Percentiles rank a stretch among this genome's conserved stretches.
Evolutionary conservation across 2,888 invertebrate genomes (phyloP).

Genomic region (Leucophenga maculata): DNA sequence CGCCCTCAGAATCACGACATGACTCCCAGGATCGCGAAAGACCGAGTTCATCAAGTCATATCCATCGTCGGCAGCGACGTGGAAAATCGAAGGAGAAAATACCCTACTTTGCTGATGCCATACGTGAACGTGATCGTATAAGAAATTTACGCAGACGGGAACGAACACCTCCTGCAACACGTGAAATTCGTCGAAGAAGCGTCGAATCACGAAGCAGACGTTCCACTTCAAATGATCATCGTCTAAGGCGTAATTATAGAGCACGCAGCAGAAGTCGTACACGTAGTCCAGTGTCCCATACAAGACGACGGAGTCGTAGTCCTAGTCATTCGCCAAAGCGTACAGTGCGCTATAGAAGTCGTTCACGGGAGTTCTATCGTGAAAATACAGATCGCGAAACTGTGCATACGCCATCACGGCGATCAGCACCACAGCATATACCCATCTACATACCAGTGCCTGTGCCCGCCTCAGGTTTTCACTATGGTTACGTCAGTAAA

Average conservation of each 20-base stretch:
- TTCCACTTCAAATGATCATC: neutral
- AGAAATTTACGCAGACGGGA: conserved; percentile 36
- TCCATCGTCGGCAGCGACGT: conserved; percentile 21
- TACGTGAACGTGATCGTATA: conserved; percentile 47
- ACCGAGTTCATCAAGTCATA: neutral
- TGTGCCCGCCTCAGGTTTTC: conserved; percentile 42
- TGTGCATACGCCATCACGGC: too few species aligned
- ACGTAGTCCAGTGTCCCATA: conserved; percentile 24
- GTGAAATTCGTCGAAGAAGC: conserved; percentile 16
- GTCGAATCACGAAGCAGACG: neutral
- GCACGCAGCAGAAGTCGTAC: neutral
- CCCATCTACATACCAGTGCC: conserved; percentile 48
- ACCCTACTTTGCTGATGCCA: conserved; percentile 49
- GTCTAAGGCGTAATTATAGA: neutral
- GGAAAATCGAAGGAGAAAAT: conserved; percentile 36
- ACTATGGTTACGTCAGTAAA: conserved; percentile 39
- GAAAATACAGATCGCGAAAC: neutral
- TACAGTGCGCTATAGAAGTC: conserved; percentile 52
- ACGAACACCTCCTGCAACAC: conserved; percentile 4
- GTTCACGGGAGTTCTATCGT: neutral
- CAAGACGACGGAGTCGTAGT: conserved; percentile 33
- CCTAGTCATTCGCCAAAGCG: conserved; percentile 27
- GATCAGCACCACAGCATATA: neutral
- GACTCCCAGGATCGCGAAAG: neutral
- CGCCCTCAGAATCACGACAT: too few species aligned